These are phyloP conservation scores for Spilogale gracilis DNA, from an alignment of 2,113 vertebrate genomes.

Conservation along the genomic window DNA sequence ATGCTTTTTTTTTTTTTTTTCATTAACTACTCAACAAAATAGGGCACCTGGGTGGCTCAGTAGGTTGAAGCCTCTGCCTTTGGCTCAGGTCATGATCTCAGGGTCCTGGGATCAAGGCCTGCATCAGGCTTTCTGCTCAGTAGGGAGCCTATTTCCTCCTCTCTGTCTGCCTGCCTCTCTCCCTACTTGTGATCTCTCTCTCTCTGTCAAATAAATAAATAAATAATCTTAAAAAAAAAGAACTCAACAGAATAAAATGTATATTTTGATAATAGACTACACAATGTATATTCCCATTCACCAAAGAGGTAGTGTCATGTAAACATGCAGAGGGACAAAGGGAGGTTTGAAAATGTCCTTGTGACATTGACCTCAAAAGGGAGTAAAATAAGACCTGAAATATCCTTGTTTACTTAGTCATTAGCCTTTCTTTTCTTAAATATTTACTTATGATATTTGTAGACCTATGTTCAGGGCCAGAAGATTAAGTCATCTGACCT, in stretches of 20 bases:
- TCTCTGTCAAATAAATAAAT: too few relatives aligned
- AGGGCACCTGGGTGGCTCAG: too few relatives aligned
- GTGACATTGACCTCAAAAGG: not conserved
- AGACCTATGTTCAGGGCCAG: not conserved
- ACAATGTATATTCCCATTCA: not conserved
- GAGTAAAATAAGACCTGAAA: constrained; percentile 35
- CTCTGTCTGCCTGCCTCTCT: too few relatives aligned
- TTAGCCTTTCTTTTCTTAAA: constrained; percentile 59
- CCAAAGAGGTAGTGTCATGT: not conserved
- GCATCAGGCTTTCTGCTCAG: too few relatives aligned
- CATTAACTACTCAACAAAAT: too few relatives aligned
- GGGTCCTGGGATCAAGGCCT: too few relatives aligned
- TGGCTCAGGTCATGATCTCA: too few relatives aligned
- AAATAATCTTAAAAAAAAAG: not conserved
- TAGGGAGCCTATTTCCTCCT: too few relatives aligned
- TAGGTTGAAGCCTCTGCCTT: too few relatives aligned
- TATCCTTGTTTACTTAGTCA: constrained; percentile 17
- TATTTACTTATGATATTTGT: constrained; percentile 64
- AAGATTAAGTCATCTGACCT: constrained; percentile 34
- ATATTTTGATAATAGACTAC: not conserved
- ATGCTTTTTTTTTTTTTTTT: not conserved
- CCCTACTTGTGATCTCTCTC: too few relatives aligned
- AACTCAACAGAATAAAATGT: not conserved
- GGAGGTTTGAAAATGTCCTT: not conserved
- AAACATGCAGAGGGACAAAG: not conserved